These are phyloP conservation scores for Phodopus roborovskii DNA, from an alignment of 2,113 vertebrate genomes.

Conservation along the genomic window DNA sequence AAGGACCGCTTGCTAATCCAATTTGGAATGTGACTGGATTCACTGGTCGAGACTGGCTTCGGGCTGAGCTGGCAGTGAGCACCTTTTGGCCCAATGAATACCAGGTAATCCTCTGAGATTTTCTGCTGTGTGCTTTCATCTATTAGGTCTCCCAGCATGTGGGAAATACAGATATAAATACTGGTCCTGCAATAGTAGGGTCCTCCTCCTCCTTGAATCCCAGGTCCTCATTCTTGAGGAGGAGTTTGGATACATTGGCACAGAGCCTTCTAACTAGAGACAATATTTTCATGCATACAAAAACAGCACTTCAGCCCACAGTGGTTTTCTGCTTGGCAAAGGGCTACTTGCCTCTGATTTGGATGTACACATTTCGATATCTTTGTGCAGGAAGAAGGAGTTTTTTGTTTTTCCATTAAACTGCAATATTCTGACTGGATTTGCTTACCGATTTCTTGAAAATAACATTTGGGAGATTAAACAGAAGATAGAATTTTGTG, in stretches of 20 bases:
- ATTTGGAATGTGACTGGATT: slow-evolving; percentile 98
- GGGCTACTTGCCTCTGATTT: not conserved
- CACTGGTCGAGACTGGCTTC: slow-evolving; percentile 91
- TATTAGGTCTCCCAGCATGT: not conserved
- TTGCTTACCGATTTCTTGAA: slow-evolving; percentile 37
- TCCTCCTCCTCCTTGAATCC: not conserved
- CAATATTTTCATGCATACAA: not conserved
- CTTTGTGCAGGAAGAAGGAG: slow-evolving; percentile 22
- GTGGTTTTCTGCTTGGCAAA: not conserved
- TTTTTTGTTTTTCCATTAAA: not conserved
- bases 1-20: slow-evolving; percentile 96
- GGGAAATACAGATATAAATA: not conserved
- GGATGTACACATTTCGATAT: not conserved
- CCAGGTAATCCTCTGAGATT: slow-evolving; percentile 89
- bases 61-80: slow-evolving; percentile 97
- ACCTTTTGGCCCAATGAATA: slow-evolving; percentile 99
- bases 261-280: not conserved
- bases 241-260: not conserved
- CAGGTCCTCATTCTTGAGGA: not conserved
- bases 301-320: not conserved
- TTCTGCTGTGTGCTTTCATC: not conserved
- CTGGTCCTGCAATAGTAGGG: no score
- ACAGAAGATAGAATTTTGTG: not conserved
- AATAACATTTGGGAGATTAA: slow-evolving; percentile 28
- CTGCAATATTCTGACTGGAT: not conserved